Percentiles rank a stretch among this genome's conserved stretches.
Evolutionary conservation across 2,888 invertebrate genomes (phyloP).

Genomic region (Troides oblongomaculatus): DNA sequence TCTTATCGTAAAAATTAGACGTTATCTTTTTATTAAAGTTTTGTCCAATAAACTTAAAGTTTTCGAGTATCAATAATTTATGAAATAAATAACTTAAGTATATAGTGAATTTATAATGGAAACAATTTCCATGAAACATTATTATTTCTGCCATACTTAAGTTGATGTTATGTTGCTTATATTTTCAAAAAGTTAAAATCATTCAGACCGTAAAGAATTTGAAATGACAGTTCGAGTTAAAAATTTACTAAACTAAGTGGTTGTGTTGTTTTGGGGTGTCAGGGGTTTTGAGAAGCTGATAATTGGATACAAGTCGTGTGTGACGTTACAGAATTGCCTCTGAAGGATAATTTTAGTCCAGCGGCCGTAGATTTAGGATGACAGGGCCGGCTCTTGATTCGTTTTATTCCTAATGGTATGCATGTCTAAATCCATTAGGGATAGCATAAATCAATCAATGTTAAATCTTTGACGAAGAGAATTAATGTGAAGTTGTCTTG

Average conservation of each 20-base stretch:
- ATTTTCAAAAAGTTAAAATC: conserved; percentile 30
- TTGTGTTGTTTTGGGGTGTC: conserved; percentile 56
- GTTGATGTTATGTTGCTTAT: no score
- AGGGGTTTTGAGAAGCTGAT: conserved; percentile 53
- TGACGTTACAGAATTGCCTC: conserved; percentile 42
- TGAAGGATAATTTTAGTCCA: conserved; percentile 41
- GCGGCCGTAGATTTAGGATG: conserved; percentile 38
- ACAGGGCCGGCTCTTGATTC: conserved; percentile 32
- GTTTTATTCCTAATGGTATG: conserved; percentile 27
- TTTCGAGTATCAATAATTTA: no score
- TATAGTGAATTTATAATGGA: no score
- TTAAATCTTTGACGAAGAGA: conserved; percentile 37
- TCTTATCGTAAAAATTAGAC: no score
- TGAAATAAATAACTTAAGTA: no score
- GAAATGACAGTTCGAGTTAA: conserved; percentile 49
- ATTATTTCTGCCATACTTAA: no score
- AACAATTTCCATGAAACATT: no score
- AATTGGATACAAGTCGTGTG: conserved; percentile 55
- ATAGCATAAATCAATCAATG: conserved; percentile 32
- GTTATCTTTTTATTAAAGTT: no score
- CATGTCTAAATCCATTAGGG: conserved; percentile 24
- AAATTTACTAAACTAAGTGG: conserved; percentile 40
- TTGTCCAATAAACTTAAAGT: no score
- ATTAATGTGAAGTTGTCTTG: background rate
- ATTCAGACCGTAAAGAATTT: conserved; percentile 46